Evolutionary conservation across 2,797 vertebrate species (phyloP).

Genomic region (Cyclopterus lumpus): DNA sequence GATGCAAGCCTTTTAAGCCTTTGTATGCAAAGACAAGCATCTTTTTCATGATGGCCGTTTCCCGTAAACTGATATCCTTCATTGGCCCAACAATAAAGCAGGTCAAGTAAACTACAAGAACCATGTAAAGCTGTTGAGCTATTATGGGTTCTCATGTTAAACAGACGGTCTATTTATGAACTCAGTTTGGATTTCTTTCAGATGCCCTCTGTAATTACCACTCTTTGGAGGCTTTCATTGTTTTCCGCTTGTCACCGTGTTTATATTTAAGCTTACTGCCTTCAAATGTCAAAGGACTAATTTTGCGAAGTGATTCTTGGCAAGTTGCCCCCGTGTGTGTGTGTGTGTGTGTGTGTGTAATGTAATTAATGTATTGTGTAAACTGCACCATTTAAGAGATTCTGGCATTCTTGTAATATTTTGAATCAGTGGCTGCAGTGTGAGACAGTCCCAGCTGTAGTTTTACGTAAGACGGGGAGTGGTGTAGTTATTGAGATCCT

Average conservation of each 20-base stretch:
- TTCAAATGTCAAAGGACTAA: slow-evolving; percentile 7
- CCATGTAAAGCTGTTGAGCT: background rate
- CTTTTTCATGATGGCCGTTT: background rate
- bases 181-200: slow-evolving; percentile 3
- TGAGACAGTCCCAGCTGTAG: slow-evolving; percentile 7
- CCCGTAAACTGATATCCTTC: background rate
- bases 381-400: background rate
- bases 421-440: background rate
- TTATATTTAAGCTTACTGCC: background rate
- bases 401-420: slow-evolving; percentile 9
- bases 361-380: background rate
- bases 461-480: background rate
- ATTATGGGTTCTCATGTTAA: background rate
- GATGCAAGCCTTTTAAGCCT: background rate
- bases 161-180: slow-evolving; percentile 13
- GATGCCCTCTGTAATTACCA: slow-evolving; percentile 27
- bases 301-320: slow-evolving; percentile 10
- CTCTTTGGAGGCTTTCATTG: background rate
- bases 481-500: slow-evolving; percentile 11
- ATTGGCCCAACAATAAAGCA: background rate
- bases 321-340: background rate
- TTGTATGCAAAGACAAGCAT: background rate
- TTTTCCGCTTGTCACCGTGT: slow-evolving; percentile 17
- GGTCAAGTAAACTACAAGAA: background rate
- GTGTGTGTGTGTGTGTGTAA: background rate